A percentile compares a stretch with the other conserved stretches of the same genome.
Evolutionary conservation across 2,797 vertebrate genomes (phyloP).

Genomic region (Muscicapa striata): DNA sequence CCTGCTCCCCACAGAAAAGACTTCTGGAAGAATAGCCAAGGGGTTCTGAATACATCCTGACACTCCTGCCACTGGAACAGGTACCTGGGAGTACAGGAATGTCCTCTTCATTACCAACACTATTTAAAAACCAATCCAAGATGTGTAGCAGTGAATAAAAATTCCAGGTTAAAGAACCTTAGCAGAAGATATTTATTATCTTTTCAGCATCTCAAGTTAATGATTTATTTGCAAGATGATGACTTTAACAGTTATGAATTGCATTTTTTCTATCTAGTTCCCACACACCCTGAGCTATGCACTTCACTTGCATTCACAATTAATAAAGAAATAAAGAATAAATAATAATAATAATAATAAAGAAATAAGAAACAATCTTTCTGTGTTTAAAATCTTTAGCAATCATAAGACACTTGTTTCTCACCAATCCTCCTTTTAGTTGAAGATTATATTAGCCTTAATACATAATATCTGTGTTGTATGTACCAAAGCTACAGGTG

Average conservation of each 20-base stretch:
- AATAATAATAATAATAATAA: not conserved
- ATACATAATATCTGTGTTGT: not conserved
- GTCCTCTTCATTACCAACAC: not conserved
- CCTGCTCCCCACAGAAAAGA: not conserved
- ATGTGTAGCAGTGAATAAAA: not conserved
- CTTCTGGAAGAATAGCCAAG: not conserved
- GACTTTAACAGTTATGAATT: not conserved
- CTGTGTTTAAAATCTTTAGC: not conserved
- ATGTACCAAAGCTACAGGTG: fast-evolving
- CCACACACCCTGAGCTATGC: not conserved
- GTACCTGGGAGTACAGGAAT: not conserved
- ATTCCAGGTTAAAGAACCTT: not conserved
- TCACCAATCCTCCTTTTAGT: not conserved
- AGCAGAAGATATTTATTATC: not conserved
- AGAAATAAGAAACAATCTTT: not conserved
- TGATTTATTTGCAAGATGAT: not conserved
- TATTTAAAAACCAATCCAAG: not conserved
- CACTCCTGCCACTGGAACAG: not conserved
- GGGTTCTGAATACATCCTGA: not conserved
- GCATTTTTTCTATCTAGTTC: not conserved
- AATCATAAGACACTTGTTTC: not conserved
- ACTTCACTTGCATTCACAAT: not conserved
- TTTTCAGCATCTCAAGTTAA: not conserved
- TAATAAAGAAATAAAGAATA: not conserved
- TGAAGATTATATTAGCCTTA: not conserved